Percentiles rank a stretch among this genome's conserved stretches.
Conservation (phyloP, 2,888 invertebrate genomes). For the Drosophila histrio region DNA sequence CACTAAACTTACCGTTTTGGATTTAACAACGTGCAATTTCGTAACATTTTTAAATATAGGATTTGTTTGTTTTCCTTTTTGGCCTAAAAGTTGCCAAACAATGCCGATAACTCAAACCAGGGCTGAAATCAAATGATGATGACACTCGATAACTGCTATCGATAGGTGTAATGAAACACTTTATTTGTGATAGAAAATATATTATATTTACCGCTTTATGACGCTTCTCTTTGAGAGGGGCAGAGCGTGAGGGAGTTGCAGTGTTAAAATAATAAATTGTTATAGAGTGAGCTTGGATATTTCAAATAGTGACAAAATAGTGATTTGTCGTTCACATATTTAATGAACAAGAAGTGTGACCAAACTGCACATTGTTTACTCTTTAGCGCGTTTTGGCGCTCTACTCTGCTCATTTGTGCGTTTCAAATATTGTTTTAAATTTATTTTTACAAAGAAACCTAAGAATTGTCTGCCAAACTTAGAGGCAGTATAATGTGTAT, state of each 20-base stretch:
- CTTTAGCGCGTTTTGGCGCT: background rate
- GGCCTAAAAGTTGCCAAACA: background rate
- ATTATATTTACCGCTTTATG: no score
- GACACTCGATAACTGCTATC: background rate
- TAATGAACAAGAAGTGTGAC: background rate
- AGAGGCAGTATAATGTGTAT: background rate
- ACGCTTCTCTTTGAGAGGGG: no score
- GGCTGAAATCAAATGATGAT: background rate
- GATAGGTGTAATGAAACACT: background rate
- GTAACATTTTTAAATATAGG: conserved; percentile 41
- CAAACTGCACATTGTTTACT: background rate
- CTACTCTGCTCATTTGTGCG: background rate
- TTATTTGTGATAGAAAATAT: no score
- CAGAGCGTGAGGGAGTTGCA: no score
- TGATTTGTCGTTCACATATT: background rate
- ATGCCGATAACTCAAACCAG: background rate
- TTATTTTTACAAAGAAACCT: background rate
- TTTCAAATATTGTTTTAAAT: background rate
- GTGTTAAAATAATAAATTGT: no score
- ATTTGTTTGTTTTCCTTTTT: conserved; percentile 29
- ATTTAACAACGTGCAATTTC: conserved; percentile 21
- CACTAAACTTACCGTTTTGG: conserved; percentile 19
- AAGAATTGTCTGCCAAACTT: background rate
- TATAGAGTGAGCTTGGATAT: background rate
- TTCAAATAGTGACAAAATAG: no score